A percentile compares a stretch with the other conserved stretches of the same genome.
phyloP scores from a whole-genome alignment of 2,113 vertebrate species.

The Rallus limicola region DNA sequence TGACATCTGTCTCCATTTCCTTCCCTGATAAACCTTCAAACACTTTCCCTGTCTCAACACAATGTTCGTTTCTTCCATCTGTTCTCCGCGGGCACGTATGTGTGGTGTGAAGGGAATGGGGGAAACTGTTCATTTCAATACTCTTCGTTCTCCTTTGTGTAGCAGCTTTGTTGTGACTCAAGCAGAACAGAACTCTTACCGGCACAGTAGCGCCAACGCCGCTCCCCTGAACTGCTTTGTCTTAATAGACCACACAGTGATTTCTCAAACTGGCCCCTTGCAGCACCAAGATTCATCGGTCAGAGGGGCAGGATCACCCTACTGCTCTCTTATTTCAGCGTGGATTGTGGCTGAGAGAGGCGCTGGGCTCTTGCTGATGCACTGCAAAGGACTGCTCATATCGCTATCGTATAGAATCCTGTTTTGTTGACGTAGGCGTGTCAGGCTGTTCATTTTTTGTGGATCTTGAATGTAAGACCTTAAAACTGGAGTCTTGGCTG shows the following conservation, averaged over 20 bases:
- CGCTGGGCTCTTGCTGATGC: background rate
- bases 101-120: background rate
- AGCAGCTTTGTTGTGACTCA: conserved; percentile 51
- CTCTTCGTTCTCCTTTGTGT: conserved; percentile 43
- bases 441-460: conserved; percentile 55
- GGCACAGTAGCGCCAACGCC: background rate
- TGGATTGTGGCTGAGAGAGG: background rate
- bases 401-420: background rate
- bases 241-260: background rate
- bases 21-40: conserved; percentile 51
- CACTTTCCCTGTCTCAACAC: conserved; percentile 32
- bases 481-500: conserved; percentile 27
- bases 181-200: background rate
- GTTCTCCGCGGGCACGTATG: conserved; percentile 44
- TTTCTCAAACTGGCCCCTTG: background rate
- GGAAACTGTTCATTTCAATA: conserved; percentile 51
- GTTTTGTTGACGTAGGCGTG: conserved; percentile 39
- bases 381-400: conserved; percentile 25
- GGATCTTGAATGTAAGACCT: conserved; percentile 14
- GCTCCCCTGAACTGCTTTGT: background rate
- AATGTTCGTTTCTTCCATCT: conserved; percentile 62
- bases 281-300: background rate
- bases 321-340: conserved; percentile 23
- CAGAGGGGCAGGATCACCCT: background rate
- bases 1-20: conserved; percentile 62